Evolutionary conservation across 1,140 invertebrate species (phyloP).

Genomic region (Neodiprion fabricii): DNA sequence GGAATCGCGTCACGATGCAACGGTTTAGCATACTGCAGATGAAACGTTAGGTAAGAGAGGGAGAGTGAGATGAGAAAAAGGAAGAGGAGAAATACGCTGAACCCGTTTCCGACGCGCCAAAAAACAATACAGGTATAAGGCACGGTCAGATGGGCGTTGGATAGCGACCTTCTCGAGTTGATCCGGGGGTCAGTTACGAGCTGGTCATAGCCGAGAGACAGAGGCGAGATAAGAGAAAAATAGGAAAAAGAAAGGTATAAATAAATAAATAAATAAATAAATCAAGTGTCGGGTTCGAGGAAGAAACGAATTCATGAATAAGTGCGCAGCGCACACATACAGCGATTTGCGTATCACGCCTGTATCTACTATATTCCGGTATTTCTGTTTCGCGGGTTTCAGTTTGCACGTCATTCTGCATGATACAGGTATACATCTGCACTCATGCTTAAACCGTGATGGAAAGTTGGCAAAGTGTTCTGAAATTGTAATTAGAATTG

Average conservation of each 20-base stretch:
- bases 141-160: neutral
- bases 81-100: neutral
- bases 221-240: neutral
- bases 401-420: no score
- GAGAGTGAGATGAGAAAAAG: neutral
- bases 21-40: neutral
- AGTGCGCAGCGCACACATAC: neutral
- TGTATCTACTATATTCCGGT: no score
- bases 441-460: neutral
- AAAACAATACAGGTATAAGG: neutral
- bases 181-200: neutral
- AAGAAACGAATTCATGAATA: neutral
- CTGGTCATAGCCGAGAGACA: neutral
- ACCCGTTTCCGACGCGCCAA: neutral
- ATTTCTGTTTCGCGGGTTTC: no score
- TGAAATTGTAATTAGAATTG: neutral
- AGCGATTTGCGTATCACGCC: no score
- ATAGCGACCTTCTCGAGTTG: neutral
- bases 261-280: neutral
- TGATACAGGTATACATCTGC: no score
- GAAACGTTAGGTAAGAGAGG: neutral
- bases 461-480: conserved; percentile 2
- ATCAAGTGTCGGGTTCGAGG: neutral
- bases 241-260: neutral
- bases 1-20: no score